These are phyloP conservation scores for Drosophila maculinotata DNA, from an alignment of 2,888 invertebrate genomes.

Conservation along the genomic window DNA sequence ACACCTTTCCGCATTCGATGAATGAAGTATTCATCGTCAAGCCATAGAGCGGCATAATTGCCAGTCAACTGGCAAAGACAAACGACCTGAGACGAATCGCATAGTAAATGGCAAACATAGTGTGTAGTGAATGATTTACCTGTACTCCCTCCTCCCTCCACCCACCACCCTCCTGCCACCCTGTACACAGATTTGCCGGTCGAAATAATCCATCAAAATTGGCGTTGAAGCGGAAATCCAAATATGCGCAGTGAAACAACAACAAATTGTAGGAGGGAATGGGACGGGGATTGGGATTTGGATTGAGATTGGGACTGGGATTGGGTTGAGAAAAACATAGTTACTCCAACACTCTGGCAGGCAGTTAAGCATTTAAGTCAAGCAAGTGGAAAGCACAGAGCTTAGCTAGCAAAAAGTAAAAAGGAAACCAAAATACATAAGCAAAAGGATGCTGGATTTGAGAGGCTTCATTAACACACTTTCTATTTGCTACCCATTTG, in stretches of 20 bases:
- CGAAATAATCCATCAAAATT: slow-evolving; percentile 70
- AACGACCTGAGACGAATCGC: slow-evolving; percentile 65
- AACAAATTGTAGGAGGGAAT: neutral
- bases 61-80: slow-evolving; percentile 55
- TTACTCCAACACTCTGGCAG: neutral
- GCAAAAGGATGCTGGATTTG: neutral
- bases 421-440: neutral
- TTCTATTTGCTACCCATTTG: neutral
- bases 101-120: slow-evolving; percentile 31
- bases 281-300: neutral
- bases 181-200: slow-evolving; percentile 36
- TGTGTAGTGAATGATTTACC: slow-evolving; percentile 25
- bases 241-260: slow-evolving; percentile 9
- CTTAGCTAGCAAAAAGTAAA: neutral
- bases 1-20: slow-evolving; percentile 76
- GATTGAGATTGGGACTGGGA: neutral
- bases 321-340: neutral
- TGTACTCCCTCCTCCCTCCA: neutral
- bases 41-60: slow-evolving; percentile 40
- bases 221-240: slow-evolving; percentile 58
- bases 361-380: neutral
- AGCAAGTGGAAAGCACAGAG: neutral
- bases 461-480: neutral
- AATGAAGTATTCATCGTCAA: slow-evolving; percentile 43
- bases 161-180: neutral